Conservation (phyloP, 2,888 invertebrate species). For the Auanema freiburgensis region DNA sequence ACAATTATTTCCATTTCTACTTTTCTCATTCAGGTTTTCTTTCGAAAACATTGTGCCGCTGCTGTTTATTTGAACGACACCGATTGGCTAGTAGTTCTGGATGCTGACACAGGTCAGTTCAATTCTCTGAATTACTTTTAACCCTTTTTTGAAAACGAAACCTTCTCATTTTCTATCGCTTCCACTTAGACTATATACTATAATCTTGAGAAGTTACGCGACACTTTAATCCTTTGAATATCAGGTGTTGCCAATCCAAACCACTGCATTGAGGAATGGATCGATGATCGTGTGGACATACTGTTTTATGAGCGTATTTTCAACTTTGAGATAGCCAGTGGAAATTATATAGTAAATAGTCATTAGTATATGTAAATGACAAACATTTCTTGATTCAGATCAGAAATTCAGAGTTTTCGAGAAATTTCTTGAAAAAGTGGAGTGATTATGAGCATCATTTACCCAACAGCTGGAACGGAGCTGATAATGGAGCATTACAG, state of each 20-base stretch:
- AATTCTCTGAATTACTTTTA: background rate
- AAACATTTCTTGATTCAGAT: slow-evolving; percentile 25
- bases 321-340: slow-evolving; percentile 63
- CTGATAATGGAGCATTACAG: slow-evolving; percentile 60
- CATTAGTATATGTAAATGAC: background rate
- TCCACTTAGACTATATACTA: too few relatives aligned
- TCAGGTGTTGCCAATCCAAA: slow-evolving; percentile 62
- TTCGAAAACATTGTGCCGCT: slow-evolving; percentile 62
- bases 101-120: slow-evolving; percentile 56
- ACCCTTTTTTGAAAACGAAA: too few relatives aligned
- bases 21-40: slow-evolving; percentile 50
- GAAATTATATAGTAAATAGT: slow-evolving; percentile 57
- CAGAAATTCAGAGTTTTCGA: slow-evolving; percentile 38
- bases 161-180: too few relatives aligned
- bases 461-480: slow-evolving; percentile 54
- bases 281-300: slow-evolving; percentile 58
- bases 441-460: slow-evolving; percentile 52
- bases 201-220: too few relatives aligned
- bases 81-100: slow-evolving; percentile 63
- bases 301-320: slow-evolving; percentile 63
- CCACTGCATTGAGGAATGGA: slow-evolving; percentile 64
- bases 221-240: background rate
- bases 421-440: slow-evolving; percentile 44
- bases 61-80: slow-evolving; percentile 56
- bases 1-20: background rate